These are phyloP conservation scores for Agrypnia vestita DNA, from an alignment of 1,140 invertebrate genomes.

Conservation along the genomic window DNA sequence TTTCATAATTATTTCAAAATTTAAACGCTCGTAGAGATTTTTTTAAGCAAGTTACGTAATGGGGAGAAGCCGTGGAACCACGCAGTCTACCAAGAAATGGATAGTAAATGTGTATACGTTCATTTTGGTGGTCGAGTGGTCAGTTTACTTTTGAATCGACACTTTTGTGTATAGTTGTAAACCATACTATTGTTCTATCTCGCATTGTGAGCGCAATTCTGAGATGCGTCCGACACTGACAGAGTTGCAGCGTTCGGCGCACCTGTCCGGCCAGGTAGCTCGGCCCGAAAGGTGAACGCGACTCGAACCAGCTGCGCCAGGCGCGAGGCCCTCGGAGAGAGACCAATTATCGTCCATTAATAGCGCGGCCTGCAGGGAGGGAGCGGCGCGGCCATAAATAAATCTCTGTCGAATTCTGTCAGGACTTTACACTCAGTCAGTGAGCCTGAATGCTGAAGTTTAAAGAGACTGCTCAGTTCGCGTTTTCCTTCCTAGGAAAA, in stretches of 20 bases:
- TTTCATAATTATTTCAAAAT: no score
- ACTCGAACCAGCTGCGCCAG: neutral
- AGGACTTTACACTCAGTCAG: conserved; percentile 24
- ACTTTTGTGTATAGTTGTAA: neutral
- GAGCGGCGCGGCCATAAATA: conserved; percentile 30
- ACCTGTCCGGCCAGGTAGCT: conserved; percentile 12
- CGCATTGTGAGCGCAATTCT: neutral
- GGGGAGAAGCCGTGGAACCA: no score
- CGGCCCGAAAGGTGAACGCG: neutral
- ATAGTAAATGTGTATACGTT: no score
- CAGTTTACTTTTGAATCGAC: neutral
- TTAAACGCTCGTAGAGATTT: no score
- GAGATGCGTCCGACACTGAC: neutral
- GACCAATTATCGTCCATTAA: conserved; percentile 59
- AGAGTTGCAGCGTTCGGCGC: neutral
- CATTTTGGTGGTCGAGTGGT: no score
- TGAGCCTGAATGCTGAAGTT: no score
- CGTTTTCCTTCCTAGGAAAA: no score
- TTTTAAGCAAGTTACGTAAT: no score
- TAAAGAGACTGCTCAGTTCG: no score
- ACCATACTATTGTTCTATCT: conserved; percentile 2
- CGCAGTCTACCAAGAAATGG: no score
- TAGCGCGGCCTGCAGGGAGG: conserved; percentile 18
- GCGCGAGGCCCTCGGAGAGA: conserved; percentile 27
- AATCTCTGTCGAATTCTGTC: conserved; percentile 29